Percentiles rank a stretch among this genome's conserved stretches.
phyloP scores from a whole-genome alignment of 23 tunicate genomes.

The Trididemnum nubilum region DNA sequence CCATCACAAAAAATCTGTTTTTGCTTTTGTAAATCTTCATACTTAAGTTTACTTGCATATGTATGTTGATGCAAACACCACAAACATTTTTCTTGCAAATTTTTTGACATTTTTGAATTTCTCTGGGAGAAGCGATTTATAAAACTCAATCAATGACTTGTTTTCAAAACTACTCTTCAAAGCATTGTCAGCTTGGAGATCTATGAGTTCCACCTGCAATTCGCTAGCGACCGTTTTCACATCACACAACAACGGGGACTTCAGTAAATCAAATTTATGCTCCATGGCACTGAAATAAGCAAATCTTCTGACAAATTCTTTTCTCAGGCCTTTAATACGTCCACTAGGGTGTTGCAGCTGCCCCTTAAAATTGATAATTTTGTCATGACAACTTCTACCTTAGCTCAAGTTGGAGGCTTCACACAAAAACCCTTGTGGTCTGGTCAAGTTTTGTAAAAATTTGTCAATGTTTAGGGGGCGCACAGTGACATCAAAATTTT shows the following conservation, averaged over 20 bases:
- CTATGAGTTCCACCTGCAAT: constrained; percentile 36
- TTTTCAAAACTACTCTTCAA: constrained; percentile 12
- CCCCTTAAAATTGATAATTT: too few relatives aligned
- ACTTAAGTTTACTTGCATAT: constrained; percentile 34
- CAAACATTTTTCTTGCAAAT: constrained; percentile 30
- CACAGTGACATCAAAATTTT: too few relatives aligned
- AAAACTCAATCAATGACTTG: constrained; percentile 27
- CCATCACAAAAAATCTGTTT: constrained; percentile 35
- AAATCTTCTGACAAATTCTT: constrained; percentile 36
- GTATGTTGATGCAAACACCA: constrained; percentile 44
- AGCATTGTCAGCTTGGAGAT: constrained; percentile 34
- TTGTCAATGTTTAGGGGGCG: too few relatives aligned
- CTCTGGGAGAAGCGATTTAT: constrained; percentile 9
- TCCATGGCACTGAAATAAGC: constrained; percentile 31
- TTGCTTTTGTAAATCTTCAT: constrained; percentile 35
- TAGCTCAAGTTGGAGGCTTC: too few relatives aligned
- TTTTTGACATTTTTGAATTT: constrained; percentile 36
- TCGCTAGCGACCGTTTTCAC: constrained; percentile 21
- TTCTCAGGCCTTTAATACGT: constrained; percentile 10
- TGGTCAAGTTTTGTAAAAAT: too few relatives aligned
- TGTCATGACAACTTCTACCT: too few relatives aligned
- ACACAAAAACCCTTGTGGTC: too few relatives aligned
- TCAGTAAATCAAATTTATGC: constrained; percentile 31
- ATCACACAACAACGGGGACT: constrained; percentile 21
- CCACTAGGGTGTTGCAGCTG: too few relatives aligned